Evolutionary conservation across 2,113 vertebrate species (phyloP).

Genomic region (Seriola aureovittata): DNA sequence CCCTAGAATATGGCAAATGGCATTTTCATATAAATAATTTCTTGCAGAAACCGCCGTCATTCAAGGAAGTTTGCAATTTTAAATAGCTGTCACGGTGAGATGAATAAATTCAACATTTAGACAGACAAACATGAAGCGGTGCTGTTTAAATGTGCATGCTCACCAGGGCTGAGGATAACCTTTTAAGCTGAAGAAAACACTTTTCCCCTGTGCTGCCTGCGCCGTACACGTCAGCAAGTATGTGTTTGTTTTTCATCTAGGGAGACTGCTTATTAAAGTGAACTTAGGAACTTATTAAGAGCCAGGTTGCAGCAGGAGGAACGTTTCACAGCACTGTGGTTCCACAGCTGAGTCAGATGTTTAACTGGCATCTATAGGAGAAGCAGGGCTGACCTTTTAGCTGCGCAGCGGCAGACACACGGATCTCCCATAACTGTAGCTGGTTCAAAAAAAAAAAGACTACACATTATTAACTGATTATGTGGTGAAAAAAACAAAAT

Average conservation of each 20-base stretch:
- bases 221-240: conserved; percentile 23
- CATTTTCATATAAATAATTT: conserved; percentile 50
- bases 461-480: neutral
- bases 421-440: neutral
- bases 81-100: conserved; percentile 20
- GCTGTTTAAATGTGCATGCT: conserved; percentile 10
- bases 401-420: neutral
- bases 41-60: conserved; percentile 29
- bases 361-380: conserved; percentile 20
- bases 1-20: conserved; percentile 7
- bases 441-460: neutral
- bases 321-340: conserved; percentile 29
- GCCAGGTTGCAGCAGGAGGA: conserved; percentile 10
- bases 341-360: neutral
- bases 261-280: conserved; percentile 23
- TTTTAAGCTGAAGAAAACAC: conserved; percentile 28
- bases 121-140: neutral
- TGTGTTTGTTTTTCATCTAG: conserved; percentile 43
- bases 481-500: neutral
- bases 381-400: conserved; percentile 51
- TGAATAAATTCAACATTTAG: conserved; percentile 9
- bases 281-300: conserved; percentile 25
- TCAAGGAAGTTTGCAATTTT: conserved; percentile 51
- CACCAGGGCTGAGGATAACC: conserved; percentile 2
- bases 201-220: neutral